Conservation (phyloP, 1,140 invertebrate genomes). For the Spodoptera frugiperda region DNA sequence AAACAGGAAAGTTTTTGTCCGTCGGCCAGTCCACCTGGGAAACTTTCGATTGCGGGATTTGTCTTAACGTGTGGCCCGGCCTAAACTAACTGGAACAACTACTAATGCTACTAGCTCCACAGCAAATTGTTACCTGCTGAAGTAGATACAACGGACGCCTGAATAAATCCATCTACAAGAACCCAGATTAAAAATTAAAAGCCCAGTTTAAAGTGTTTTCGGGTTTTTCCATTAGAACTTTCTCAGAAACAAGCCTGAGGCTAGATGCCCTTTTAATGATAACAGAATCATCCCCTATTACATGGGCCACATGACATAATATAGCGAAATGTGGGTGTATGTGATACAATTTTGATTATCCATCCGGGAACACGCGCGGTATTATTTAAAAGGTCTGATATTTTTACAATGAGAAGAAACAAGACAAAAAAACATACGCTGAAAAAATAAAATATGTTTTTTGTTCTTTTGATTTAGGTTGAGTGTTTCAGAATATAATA, state of each 20-base stretch:
- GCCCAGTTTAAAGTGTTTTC: neutral
- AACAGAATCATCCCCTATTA: too few relatives aligned
- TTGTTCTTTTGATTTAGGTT: too few relatives aligned
- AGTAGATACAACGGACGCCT: neutral
- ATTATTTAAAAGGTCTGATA: too few relatives aligned
- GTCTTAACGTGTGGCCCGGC: constrained; percentile 29
- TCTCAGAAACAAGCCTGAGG: too few relatives aligned
- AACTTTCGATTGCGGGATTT: constrained; percentile 35
- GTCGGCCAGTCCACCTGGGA: constrained; percentile 11
- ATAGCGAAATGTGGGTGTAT: too few relatives aligned
- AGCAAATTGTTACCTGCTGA: neutral
- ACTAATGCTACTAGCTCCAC: neutral
- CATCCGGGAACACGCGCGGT: neutral
- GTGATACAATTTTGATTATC: too few relatives aligned
- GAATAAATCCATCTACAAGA: neutral
- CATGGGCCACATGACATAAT: too few relatives aligned
- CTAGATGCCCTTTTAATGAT: neutral
- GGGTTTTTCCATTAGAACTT: neutral
- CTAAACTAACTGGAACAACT: constrained; percentile 28
- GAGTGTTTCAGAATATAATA: too few relatives aligned
- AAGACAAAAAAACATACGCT: too few relatives aligned
- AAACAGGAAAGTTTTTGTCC: constrained; percentile 21
- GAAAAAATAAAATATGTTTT: too few relatives aligned
- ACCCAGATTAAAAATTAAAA: neutral
- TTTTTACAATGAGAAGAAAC: too few relatives aligned